phyloP scores from a whole-genome alignment of 2,888 invertebrate genomes.

The Beris chalybata region DNA sequence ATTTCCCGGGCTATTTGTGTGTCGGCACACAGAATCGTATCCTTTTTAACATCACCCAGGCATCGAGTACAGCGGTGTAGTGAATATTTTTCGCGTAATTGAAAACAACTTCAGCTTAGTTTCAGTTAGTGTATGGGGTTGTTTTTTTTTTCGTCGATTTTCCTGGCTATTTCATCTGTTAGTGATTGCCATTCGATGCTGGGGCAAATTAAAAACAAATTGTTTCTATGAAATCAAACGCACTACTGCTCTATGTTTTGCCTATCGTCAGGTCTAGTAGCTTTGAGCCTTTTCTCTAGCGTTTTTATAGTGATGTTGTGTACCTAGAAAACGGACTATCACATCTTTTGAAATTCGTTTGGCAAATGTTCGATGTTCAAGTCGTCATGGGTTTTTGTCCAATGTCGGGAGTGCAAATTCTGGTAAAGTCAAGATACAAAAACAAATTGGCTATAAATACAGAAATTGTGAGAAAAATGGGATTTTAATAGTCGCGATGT shows the following conservation, averaged over 20 bases:
- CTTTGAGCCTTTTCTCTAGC: neutral
- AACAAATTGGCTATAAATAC: too few species aligned
- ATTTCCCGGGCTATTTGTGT: too few species aligned
- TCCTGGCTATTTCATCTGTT: neutral
- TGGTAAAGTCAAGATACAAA: too few species aligned
- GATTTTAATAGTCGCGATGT: too few species aligned
- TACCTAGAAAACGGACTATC: neutral
- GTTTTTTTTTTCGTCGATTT: neutral
- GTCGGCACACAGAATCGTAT: too few species aligned
- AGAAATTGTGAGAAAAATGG: too few species aligned
- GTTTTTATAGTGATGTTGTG: neutral
- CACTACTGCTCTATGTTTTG: neutral
- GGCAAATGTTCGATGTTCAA: neutral
- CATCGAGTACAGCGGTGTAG: neutral
- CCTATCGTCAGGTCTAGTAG: neutral
- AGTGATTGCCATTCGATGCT: slow-evolving; percentile 1
- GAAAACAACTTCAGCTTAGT: neutral
- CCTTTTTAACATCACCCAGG: too few species aligned
- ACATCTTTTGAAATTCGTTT: neutral
- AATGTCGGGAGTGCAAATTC: too few species aligned
- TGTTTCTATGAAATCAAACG: slow-evolving; percentile 11
- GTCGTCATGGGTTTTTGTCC: too few species aligned
- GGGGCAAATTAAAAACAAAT: slow-evolving; percentile 8
- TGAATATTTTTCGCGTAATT: slow-evolving; percentile 1
- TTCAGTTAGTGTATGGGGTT: neutral